Percentiles rank a stretch among this genome's conserved stretches.
Evolutionary conservation across 2,888 invertebrate genomes (phyloP).

Genomic region (Torymus tubicola): DNA sequence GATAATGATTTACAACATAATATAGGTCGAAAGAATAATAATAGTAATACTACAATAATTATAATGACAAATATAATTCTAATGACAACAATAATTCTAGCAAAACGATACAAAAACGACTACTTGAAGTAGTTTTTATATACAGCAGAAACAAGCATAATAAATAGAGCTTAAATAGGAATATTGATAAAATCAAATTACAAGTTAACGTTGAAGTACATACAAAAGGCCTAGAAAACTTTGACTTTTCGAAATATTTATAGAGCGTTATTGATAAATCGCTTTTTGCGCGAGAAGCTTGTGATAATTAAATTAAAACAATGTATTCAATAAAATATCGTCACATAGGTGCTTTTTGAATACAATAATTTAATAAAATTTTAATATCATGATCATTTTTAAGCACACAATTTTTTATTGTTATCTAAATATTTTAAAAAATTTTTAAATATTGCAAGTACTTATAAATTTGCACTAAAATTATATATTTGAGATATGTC

Average conservation of each 20-base stretch:
- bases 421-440: neutral
- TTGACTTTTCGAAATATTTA: constrained; percentile 51
- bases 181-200: constrained; percentile 34
- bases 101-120: neutral
- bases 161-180: constrained; percentile 33
- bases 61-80: constrained; percentile 5
- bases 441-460: neutral
- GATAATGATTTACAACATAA: constrained; percentile 6
- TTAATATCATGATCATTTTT: neutral
- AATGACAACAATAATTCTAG: neutral
- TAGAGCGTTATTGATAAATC: constrained; percentile 34
- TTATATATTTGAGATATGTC: neutral
- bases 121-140: constrained; percentile 37
- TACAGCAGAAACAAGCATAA: constrained; percentile 15
- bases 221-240: constrained; percentile 43
- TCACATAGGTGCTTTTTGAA: constrained; percentile 31
- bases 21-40: neutral
- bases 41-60: neutral
- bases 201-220: constrained; percentile 8
- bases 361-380: constrained; percentile 19
- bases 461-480: constrained; percentile 9
- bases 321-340: constrained; percentile 5
- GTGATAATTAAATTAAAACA: constrained; percentile 45
- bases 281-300: constrained; percentile 49
- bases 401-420: neutral